phyloP scores from a whole-genome alignment of 2,797 vertebrate genomes.

The Neostethus bicornis region DNA sequence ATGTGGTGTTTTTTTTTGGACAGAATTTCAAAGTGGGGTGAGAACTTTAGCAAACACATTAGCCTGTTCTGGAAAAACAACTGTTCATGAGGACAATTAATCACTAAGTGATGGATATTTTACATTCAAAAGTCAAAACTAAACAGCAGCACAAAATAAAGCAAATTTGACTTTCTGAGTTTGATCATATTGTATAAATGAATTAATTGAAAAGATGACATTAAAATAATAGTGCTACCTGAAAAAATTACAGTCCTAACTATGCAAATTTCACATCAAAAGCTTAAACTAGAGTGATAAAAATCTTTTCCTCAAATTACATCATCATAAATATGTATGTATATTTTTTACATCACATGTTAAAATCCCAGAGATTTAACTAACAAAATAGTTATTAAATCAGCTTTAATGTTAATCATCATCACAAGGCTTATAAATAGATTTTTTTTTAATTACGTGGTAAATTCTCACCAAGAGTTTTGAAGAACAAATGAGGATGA shows the following conservation, averaged over 20 bases:
- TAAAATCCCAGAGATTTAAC: conserved; percentile 68
- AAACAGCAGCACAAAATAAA: conserved; percentile 64
- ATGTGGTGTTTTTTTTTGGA: conserved; percentile 46
- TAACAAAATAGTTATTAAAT: conserved; percentile 41
- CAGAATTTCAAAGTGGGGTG: conserved; percentile 39
- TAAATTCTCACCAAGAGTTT: conserved; percentile 39
- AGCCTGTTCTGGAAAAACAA: conserved; percentile 22
- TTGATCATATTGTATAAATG: conserved; percentile 20
- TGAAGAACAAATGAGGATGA: conserved; percentile 28
- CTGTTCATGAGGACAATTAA: conserved; percentile 29
- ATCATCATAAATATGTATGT: conserved; percentile 47
- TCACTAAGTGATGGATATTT: conserved; percentile 41
- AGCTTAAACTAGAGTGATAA: conserved; percentile 13
- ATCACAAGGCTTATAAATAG: conserved; percentile 36
- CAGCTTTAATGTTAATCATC: conserved; percentile 29
- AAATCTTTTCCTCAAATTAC: conserved; percentile 32
- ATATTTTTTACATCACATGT: conserved; percentile 52
- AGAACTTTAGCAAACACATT: conserved; percentile 18
- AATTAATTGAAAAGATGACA: background rate
- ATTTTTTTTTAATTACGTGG: conserved; percentile 27
- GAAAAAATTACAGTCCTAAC: no score
- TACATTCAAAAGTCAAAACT: conserved; percentile 62
- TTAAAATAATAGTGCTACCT: no score
- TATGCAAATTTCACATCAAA: conserved; percentile 9
- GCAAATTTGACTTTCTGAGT: conserved; percentile 45